Evolutionary conservation across 2,797 vertebrate species (phyloP), one percentile per base, ranked within the genome.

Genomic region (Gallinago stenura): DNA sequence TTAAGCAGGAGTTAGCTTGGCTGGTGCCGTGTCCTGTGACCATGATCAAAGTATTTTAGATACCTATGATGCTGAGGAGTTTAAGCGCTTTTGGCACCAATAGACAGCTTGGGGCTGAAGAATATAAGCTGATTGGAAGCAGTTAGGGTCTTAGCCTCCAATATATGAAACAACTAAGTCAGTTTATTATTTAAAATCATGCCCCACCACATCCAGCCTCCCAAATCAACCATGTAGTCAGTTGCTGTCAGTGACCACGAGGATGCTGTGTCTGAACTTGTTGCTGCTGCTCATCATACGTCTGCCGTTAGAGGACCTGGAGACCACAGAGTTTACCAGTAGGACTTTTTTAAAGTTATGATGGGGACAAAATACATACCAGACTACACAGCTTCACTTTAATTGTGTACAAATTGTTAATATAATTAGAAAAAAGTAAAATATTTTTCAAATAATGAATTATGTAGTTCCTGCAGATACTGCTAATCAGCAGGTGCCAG

Each of bases 391-490:
- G 83, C 60, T 83, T 95, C 91, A 88, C 50, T 96, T 95, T 79
- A 92, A 89, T 96, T 96, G 93, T 97, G 69, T 89, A 92, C 87
- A 72, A 96, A 87, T 86, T 94, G 90, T 95, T 96, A 97, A 91
- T 94, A 87, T 94, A 95, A 95, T 95, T 97, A 95, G 87, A 93
- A 96, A 94, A 83, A 57, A 73, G 31, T 96, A 87, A 97, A 97
- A 95, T 96, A 93, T 97, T 97, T 97, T 76, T 70, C 28, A 94
- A 88, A 12, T 39, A 6, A 88, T 97, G 71, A 97, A 97, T 97
- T 97, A 94, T 96, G 88, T 90, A 97, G 89, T 87, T 96, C 22
- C 58, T 93, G 54, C 73, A 96, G 94, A 85, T 97, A 97, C 89
- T 97, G 89, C 92, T 96, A 95, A 97, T 97, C 88, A 97, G 76